phyloP scores from a whole-genome alignment of 2,113 vertebrate genomes.

The Trichechus manatus region DNA sequence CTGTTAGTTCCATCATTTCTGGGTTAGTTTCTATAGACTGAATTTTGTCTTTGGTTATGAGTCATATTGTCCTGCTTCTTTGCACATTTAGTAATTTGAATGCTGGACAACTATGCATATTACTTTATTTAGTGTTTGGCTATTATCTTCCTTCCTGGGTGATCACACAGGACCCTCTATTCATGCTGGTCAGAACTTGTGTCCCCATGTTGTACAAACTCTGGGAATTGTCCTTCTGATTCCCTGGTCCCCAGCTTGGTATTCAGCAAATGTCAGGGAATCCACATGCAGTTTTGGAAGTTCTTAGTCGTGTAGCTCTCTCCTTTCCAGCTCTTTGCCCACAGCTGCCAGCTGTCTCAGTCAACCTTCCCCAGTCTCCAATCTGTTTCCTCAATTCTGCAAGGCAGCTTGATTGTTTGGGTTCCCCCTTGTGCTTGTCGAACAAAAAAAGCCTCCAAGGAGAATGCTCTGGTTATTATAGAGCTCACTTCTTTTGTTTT shows the following conservation, averaged over 20 bases:
- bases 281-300: not conserved
- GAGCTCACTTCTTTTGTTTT: not conserved
- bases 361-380: not conserved
- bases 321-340: not conserved
- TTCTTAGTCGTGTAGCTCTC: not conserved
- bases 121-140: not conserved
- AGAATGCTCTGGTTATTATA: not conserved
- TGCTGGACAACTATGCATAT: not conserved
- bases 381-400: not conserved
- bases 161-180: not conserved
- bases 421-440: not conserved
- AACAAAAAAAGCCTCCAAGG: not conserved
- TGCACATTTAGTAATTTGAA: not conserved
- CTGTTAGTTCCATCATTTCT: not conserved
- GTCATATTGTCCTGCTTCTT: not conserved
- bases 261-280: not conserved
- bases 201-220: not conserved
- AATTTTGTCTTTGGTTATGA: not conserved
- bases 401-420: not conserved
- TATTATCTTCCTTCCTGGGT: not conserved
- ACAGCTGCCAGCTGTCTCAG: not conserved
- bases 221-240: not conserved
- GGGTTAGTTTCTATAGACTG: not conserved
- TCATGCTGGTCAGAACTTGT: not conserved
- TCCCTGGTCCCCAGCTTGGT: not conserved